Evolutionary conservation across 2,888 invertebrate species (phyloP).

Genomic region (Morpho deidamia): DNA sequence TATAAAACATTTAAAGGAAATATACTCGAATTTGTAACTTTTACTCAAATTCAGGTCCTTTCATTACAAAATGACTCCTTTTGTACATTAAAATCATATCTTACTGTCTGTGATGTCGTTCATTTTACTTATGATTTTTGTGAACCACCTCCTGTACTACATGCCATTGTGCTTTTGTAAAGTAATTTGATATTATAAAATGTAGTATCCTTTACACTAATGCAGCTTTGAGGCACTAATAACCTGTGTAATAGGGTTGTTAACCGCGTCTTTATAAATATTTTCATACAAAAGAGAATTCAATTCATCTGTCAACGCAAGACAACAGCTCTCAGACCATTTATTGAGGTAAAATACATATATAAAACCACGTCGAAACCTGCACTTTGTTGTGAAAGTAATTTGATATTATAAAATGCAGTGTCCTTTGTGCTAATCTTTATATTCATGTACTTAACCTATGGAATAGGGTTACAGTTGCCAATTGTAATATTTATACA

Average conservation of each 20-base stretch:
- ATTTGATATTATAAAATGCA: conserved; percentile 40
- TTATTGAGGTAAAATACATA: neutral
- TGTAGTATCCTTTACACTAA: conserved; percentile 29
- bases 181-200: conserved; percentile 42
- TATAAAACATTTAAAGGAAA: no score
- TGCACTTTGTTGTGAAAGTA: conserved; percentile 26
- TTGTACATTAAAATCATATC: neutral
- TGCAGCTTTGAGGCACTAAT: conserved; percentile 22
- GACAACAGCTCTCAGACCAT: neutral
- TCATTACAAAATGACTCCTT: no score
- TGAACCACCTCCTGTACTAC: conserved; percentile 14
- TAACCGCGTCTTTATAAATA: neutral
- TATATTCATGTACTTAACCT: conserved; percentile 19
- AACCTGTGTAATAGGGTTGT: conserved; percentile 14
- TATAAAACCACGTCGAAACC: no score
- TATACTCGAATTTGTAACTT: neutral
- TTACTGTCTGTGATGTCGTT: neutral
- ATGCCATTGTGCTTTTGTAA: conserved; percentile 25
- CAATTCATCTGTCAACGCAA: no score
- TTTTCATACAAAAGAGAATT: no score
- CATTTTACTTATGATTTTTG: conserved; percentile 3
- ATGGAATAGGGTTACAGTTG: conserved; percentile 9
- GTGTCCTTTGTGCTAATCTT: conserved; percentile 28
- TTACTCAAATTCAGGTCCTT: neutral
- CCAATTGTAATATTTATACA: neutral